Conservation (phyloP, 2,888 invertebrate species). For the Ptilodon capucinus region DNA sequence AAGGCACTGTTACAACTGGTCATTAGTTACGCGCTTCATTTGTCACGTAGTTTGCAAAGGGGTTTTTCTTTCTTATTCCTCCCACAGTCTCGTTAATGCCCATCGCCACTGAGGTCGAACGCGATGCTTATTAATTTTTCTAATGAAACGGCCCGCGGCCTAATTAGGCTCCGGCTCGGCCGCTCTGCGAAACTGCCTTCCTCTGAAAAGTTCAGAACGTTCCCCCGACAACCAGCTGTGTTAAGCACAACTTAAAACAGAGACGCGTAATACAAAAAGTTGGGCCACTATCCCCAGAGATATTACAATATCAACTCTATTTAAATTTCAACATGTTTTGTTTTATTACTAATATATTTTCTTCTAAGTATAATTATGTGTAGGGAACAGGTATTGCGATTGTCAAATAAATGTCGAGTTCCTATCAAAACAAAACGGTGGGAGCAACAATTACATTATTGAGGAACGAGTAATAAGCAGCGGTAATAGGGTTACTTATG, state of each 20-base stretch:
- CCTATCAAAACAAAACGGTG: too few relatives aligned
- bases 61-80: constrained; percentile 38
- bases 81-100: constrained; percentile 40
- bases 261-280: constrained; percentile 57
- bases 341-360: constrained; percentile 31
- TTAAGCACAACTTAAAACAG: constrained; percentile 56
- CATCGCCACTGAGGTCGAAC: constrained; percentile 29
- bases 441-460: too few relatives aligned
- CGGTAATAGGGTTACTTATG: too few relatives aligned
- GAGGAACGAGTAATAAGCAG: too few relatives aligned
- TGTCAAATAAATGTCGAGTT: too few relatives aligned
- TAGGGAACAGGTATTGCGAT: too few relatives aligned
- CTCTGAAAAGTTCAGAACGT: constrained; percentile 61
- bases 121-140: constrained; percentile 62
- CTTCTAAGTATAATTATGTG: too few relatives aligned
- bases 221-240: constrained; percentile 54
- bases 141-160: constrained; percentile 51
- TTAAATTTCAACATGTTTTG: constrained; percentile 32
- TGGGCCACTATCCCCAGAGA: constrained; percentile 38
- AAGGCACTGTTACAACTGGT: constrained; percentile 1
- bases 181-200: constrained; percentile 49
- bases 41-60: constrained; percentile 39
- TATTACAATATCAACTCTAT: constrained; percentile 29
- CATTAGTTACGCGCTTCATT: constrained; percentile 32
- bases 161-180: constrained; percentile 53